Evolutionary conservation across 2,888 invertebrate genomes (phyloP).

Genomic region (Nomada hirtipes): DNA sequence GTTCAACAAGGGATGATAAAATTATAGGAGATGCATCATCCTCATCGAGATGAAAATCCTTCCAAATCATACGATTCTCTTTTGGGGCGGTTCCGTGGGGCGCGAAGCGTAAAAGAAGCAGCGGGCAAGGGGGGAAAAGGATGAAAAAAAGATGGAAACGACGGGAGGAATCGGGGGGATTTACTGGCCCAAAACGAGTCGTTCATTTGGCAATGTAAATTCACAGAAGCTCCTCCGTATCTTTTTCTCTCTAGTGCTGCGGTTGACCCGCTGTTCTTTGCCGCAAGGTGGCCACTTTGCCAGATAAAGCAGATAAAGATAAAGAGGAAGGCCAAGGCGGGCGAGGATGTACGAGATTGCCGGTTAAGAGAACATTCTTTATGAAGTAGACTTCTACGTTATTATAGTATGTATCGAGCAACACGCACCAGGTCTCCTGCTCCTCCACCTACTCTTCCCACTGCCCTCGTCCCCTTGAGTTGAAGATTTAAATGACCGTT

Average conservation of each 20-base stretch:
- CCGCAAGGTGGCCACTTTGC: slow-evolving; percentile 73
- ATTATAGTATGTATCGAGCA: slow-evolving; percentile 82
- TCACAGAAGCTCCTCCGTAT: slow-evolving; percentile 65
- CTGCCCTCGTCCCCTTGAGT: background rate
- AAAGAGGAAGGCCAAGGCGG: slow-evolving; percentile 67
- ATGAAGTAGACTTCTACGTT: slow-evolving; percentile 82
- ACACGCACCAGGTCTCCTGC: slow-evolving; percentile 73
- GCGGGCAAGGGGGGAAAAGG: slow-evolving; percentile 6
- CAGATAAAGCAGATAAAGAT: slow-evolving; percentile 82
- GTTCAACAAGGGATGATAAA: background rate
- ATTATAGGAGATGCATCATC: background rate
- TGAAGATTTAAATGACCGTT: slow-evolving; percentile 40
- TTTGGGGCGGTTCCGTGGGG: background rate
- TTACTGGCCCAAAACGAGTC: slow-evolving; percentile 63
- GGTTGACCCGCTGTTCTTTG: slow-evolving; percentile 58
- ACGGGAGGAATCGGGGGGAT: slow-evolving; percentile 48
- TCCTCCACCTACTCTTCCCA: background rate
- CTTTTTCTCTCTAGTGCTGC: slow-evolving; percentile 41
- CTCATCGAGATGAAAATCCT: slow-evolving; percentile 2
- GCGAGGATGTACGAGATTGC: slow-evolving; percentile 63
- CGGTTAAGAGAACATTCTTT: slow-evolving; percentile 76
- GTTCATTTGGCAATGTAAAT: slow-evolving; percentile 66
- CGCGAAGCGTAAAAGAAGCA: slow-evolving; percentile 17
- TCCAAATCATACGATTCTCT: background rate
- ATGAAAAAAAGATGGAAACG: slow-evolving; percentile 32